These are phyloP conservation scores for Pipistrellus nathusii DNA, from an alignment of 2,797 vertebrate species.

Conservation along the genomic window DNA sequence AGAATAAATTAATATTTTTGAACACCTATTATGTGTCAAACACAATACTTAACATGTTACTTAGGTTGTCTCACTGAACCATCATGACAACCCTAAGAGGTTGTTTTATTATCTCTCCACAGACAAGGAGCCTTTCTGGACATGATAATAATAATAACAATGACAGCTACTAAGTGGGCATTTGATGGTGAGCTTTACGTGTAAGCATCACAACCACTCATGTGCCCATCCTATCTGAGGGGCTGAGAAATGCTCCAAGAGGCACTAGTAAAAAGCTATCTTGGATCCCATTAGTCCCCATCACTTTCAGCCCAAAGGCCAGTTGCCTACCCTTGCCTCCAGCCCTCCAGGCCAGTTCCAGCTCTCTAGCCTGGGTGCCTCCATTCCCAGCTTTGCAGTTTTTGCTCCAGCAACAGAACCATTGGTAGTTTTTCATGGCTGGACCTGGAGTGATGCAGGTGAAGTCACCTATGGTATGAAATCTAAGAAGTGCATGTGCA, in stretches of 20 bases:
- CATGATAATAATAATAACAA: neutral
- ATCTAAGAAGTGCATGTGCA: neutral
- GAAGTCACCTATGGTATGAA: neutral
- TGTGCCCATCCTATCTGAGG: neutral
- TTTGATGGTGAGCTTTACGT: neutral
- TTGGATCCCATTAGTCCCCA: neutral
- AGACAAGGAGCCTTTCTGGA: neutral
- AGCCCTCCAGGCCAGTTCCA: neutral
- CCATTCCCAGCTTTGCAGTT: neutral
- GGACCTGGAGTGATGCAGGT: too few relatives aligned
- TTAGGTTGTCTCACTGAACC: neutral
- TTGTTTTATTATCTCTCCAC: conserved; percentile 20
- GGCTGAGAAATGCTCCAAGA: neutral
- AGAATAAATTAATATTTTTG: neutral
- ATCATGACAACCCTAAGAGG: neutral
- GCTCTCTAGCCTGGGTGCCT: neutral
- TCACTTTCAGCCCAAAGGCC: neutral
- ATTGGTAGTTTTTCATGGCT: neutral
- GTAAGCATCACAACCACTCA: neutral
- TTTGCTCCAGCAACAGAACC: neutral
- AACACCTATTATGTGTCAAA: neutral
- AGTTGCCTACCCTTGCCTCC: neutral
- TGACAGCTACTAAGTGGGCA: neutral
- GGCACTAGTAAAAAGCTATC: neutral
- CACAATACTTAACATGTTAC: neutral